Conservation (phyloP, 2,113 vertebrate genomes). For the Illadopsis cleaveri region DNA sequence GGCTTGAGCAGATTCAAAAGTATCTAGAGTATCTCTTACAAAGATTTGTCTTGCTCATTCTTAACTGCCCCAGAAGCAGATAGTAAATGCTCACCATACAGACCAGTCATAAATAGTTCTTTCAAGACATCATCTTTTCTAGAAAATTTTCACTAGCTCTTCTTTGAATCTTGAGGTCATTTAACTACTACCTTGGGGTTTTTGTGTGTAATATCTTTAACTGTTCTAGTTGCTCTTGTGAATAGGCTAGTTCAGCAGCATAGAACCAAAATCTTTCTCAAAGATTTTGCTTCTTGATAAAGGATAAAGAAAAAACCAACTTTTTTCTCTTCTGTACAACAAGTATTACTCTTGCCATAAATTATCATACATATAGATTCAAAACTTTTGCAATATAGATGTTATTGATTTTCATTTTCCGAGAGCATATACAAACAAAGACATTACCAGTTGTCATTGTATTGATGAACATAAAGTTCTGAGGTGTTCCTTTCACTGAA, state of each 20-base stretch:
- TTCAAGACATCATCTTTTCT: background rate
- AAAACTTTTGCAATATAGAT: background rate
- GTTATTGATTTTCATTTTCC: background rate
- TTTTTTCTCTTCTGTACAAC: background rate
- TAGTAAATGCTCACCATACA: background rate
- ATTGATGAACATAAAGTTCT: background rate
- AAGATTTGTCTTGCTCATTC: background rate
- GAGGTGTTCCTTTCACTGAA: background rate
- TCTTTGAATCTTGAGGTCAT: background rate
- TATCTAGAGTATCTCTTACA: background rate
- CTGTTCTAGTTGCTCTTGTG: background rate
- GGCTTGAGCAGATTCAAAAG: background rate
- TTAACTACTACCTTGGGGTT: background rate
- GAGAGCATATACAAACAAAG: background rate
- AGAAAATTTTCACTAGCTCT: background rate
- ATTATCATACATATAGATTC: background rate
- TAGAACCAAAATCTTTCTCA: background rate
- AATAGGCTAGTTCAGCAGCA: background rate
- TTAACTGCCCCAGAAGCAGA: background rate
- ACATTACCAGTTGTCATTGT: background rate
- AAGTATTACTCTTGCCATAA: background rate
- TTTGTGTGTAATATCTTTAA: background rate
- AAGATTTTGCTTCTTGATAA: background rate
- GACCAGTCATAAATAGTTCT: background rate
- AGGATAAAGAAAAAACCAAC: background rate